Evolutionary conservation across 2,797 vertebrate species (phyloP), one percentile per base, ranked within the genome.

Genomic region (Rhynchotus rufescens): DNA sequence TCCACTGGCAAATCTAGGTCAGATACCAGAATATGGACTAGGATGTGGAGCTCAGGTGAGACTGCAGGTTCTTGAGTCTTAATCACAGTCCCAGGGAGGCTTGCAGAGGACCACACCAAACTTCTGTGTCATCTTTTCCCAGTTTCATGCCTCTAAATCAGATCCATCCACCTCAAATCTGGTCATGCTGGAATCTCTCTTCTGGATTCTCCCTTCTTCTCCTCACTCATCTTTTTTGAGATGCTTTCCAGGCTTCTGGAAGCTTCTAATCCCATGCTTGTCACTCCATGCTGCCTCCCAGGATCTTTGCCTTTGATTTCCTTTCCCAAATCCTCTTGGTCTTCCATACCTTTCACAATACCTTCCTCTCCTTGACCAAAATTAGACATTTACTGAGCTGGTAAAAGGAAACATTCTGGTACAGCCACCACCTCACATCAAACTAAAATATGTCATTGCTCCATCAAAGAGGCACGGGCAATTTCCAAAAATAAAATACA

Each of bases 101-200:
- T 5, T 19, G 19, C 32, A 3, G 0, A 15, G 67, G 30, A 26
- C 36, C 0, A 3, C 17, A 19, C 59, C 67, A 40, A 20, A 42
- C 20, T 77, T 9, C 4, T 62, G 12, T 38, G 42, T 9, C n/a
- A 45, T 4, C 56, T 82, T 36, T 28, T 75, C 20, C 26, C 13
- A 16, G 38, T 20, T 12, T 61, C 13, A 3, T 81, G 25, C 28
- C 17, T 75, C 66, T 16, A 82, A 23, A 14, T 8, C 23, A 20
- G 22, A 80, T 80, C 32, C 14, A 38, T 36, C 8, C 26, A 28
- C 15, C 7, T 1, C 32, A 23, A 30, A 26, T 69, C 13, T 71
- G 15, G 62, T 38, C 9, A 0, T 49, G 42, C 1, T 25, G 8
- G 9, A 40, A 13, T 82, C 15, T 40, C 2, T 32, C n/a, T 60